Percentiles rank a stretch among this genome's conserved stretches.
These are phyloP conservation scores for Oncorhynchus tshawytscha DNA, from an alignment of 2,113 vertebrate species.

Conservation along the genomic window DNA sequence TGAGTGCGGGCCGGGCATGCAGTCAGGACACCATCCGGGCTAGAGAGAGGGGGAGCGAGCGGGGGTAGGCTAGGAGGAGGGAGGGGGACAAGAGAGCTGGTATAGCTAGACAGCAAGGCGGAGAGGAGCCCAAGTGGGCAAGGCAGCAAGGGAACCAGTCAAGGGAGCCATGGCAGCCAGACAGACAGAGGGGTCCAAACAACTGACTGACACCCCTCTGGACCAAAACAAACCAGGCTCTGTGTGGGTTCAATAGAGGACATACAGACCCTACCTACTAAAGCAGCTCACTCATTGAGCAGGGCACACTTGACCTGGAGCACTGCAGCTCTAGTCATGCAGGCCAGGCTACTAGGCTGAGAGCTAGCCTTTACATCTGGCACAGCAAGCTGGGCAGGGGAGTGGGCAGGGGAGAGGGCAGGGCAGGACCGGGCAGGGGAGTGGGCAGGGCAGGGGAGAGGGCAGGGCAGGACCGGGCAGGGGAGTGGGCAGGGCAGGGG, in stretches of 20 bases:
- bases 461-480: no score
- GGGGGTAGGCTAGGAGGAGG: conserved; percentile 23
- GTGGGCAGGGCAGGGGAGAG: no score
- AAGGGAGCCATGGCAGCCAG: conserved; percentile 34
- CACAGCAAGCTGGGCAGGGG: conserved; percentile 44
- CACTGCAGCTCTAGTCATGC: conserved; percentile 58
- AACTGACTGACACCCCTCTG: conserved; percentile 35
- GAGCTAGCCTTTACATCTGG: conserved; percentile 45
- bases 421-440: background rate
- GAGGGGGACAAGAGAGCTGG: background rate
- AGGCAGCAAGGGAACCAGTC: conserved; percentile 32
- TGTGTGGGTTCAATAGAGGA: conserved; percentile 8
- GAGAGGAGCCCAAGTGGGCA: conserved; percentile 29
- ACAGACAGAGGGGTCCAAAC: conserved; percentile 44
- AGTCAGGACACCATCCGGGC: conserved; percentile 19
- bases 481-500: background rate
- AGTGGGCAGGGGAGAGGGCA: background rate
- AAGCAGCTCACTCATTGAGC: conserved; percentile 51
- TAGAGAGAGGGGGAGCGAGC: conserved; percentile 32
- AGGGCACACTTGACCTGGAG: conserved; percentile 38
- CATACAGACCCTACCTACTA: conserved; percentile 47
- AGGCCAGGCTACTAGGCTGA: conserved; percentile 48
- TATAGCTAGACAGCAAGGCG: conserved; percentile 14
- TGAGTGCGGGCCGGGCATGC: conserved; percentile 16
- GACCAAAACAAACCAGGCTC: conserved; percentile 19